phyloP scores from a whole-genome alignment of 1,140 invertebrate genomes.

The Bombus polaris region DNA sequence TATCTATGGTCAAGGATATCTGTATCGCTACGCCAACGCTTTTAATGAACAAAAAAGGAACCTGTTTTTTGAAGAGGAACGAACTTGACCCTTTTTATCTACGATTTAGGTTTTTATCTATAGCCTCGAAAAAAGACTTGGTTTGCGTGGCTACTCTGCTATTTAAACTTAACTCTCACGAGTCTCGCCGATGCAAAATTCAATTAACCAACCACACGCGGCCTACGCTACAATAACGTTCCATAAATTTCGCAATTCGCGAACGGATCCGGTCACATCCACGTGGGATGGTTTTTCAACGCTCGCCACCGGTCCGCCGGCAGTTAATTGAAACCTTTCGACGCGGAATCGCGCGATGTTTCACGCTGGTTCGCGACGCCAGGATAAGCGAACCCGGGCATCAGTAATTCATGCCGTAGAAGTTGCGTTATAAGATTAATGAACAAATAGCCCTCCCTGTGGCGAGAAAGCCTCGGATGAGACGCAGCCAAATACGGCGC shows the following conservation, averaged over 20 bases:
- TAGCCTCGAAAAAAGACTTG: background rate
- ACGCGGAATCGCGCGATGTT: constrained; percentile 11
- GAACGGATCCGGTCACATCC: background rate
- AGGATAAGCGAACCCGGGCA: constrained; percentile 49
- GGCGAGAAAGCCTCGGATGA: constrained; percentile 61
- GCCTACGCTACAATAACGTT: constrained; percentile 13
- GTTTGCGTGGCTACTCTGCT: background rate
- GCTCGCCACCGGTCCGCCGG: background rate
- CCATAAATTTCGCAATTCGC: constrained; percentile 12
- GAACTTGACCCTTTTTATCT: background rate
- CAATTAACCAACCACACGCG: background rate
- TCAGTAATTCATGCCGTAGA: constrained; percentile 60
- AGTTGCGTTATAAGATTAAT: constrained; percentile 78
- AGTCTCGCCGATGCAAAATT: constrained; percentile 12
- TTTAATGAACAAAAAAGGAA: background rate
- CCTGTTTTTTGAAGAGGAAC: too few species aligned
- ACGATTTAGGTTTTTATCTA: background rate
- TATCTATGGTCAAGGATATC: background rate
- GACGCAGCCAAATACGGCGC: constrained; percentile 66
- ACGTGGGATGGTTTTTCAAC: constrained; percentile 6
- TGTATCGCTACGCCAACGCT: background rate
- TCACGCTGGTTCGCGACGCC: constrained; percentile 18
- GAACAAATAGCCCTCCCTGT: constrained; percentile 73
- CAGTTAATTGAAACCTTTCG: constrained; percentile 22
- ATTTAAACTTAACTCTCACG: constrained; percentile 11